These are phyloP conservation scores for Nomada fabriciana DNA, from an alignment of 2,888 invertebrate genomes.

Conservation along the genomic window DNA sequence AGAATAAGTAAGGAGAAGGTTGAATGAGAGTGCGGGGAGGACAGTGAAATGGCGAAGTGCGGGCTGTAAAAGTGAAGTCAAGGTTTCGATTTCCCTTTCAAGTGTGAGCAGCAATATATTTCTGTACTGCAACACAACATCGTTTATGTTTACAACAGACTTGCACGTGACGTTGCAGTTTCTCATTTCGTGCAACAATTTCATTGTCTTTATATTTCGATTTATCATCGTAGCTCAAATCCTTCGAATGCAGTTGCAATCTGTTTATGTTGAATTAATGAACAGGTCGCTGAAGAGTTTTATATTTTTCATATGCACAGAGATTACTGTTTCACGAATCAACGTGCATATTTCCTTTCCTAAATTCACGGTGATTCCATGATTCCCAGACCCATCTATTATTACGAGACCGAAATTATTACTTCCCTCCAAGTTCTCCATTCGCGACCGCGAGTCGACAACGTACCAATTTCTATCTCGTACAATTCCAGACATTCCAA, in stretches of 20 bases:
- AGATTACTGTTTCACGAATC: too few relatives aligned
- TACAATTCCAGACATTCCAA: not conserved
- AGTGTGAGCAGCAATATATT: not conserved
- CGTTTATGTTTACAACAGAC: not conserved
- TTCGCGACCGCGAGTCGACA: not conserved
- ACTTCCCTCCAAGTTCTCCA: not conserved
- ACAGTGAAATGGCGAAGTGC: not conserved
- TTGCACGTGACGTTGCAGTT: not conserved
- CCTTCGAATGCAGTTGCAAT: too few relatives aligned
- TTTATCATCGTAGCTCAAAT: too few relatives aligned
- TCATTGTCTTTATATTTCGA: too few relatives aligned
- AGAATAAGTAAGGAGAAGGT: not conserved
- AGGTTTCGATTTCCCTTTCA: not conserved
- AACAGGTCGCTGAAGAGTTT: too few relatives aligned
- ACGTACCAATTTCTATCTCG: not conserved
- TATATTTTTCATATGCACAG: too few relatives aligned
- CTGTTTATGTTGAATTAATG: too few relatives aligned
- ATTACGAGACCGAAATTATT: slow-evolving; percentile 3
- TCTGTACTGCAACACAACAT: not conserved
- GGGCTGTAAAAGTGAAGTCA: not conserved
- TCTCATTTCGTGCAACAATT: too few relatives aligned
- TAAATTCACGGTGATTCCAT: not conserved
- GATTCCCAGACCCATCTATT: not conserved
- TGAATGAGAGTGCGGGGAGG: not conserved
- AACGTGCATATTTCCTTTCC: not conserved